Evolutionary conservation across 2,888 invertebrate genomes (phyloP).

Genomic region (Epinotia brunnichana): DNA sequence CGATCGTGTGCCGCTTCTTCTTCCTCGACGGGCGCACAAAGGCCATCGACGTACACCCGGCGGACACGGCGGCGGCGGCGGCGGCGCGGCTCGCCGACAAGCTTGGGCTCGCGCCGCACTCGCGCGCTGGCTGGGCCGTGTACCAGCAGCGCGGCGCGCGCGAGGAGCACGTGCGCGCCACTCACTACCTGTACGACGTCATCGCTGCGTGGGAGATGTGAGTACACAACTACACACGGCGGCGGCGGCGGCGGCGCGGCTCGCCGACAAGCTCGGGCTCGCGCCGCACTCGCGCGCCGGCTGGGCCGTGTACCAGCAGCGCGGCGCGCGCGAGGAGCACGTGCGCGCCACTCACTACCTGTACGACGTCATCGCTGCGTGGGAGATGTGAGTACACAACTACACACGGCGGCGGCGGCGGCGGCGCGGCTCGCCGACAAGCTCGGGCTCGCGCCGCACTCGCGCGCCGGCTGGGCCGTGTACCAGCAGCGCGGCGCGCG

Average conservation of each 20-base stretch:
- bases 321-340: constrained; percentile 94
- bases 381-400: no score
- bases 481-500: constrained; percentile 78
- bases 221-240: constrained; percentile 88
- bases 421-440: constrained; percentile 94
- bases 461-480: constrained; percentile 96
- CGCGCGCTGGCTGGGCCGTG: constrained; percentile 96
- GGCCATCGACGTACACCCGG: constrained; percentile 97
- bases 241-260: constrained; percentile 92
- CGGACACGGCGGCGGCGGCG: constrained; percentile 96
- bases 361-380: constrained; percentile 94
- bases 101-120: constrained; percentile 88
- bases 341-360: constrained; percentile 95
- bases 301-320: constrained; percentile 97
- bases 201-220: constrained; percentile 97
- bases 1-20: constrained; percentile 96
- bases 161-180: constrained; percentile 95
- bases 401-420: constrained; percentile 70
- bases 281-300: constrained; percentile 89
- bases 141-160: constrained; percentile 94
- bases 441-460: constrained; percentile 88
- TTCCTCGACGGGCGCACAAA: constrained; percentile 97
- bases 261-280: constrained; percentile 94
- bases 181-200: constrained; percentile 96
- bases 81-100: constrained; percentile 95